phyloP scores from a whole-genome alignment of 2,113 vertebrate species.

The Pampusana beccarii region DNA sequence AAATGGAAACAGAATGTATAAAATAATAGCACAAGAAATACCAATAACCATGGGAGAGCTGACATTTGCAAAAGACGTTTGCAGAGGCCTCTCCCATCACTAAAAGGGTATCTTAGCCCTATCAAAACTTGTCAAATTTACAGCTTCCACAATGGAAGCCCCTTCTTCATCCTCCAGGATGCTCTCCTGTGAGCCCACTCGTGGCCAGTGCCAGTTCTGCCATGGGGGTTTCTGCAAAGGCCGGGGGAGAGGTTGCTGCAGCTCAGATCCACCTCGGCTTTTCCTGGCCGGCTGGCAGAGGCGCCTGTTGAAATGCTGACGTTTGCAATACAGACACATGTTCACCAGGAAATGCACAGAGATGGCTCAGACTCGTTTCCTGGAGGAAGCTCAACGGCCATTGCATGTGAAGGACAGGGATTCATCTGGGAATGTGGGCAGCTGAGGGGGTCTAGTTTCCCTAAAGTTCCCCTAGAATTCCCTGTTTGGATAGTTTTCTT shows the following conservation, averaged over 20 bases:
- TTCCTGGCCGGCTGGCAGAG: neutral
- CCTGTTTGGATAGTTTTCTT: neutral
- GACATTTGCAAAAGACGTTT: neutral
- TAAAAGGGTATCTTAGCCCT: neutral
- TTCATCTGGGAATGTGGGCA: neutral
- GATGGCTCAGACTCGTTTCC: slow-evolving; percentile 38
- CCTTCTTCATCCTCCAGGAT: neutral
- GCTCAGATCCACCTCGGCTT: neutral
- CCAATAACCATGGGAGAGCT: neutral
- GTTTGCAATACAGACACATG: slow-evolving; percentile 11
- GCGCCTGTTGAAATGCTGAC: neutral
- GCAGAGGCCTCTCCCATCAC: neutral
- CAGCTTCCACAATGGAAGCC: neutral
- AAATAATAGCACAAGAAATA: slow-evolving; percentile 3
- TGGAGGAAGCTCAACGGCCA: slow-evolving; percentile 25
- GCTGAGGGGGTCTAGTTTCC: neutral
- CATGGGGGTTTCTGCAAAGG: neutral
- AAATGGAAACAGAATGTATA: neutral
- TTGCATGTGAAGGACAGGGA: neutral
- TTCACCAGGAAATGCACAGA: slow-evolving; percentile 25
- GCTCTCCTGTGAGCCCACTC: neutral
- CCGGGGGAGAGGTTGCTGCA: neutral
- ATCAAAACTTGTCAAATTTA: neutral
- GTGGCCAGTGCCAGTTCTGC: neutral
- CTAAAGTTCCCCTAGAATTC: neutral